A percentile compares a stretch with the other conserved stretches of the same genome.
Evolutionary conservation across 2,113 vertebrate genomes (phyloP).

Genomic region (Falcunculus frontatus): DNA sequence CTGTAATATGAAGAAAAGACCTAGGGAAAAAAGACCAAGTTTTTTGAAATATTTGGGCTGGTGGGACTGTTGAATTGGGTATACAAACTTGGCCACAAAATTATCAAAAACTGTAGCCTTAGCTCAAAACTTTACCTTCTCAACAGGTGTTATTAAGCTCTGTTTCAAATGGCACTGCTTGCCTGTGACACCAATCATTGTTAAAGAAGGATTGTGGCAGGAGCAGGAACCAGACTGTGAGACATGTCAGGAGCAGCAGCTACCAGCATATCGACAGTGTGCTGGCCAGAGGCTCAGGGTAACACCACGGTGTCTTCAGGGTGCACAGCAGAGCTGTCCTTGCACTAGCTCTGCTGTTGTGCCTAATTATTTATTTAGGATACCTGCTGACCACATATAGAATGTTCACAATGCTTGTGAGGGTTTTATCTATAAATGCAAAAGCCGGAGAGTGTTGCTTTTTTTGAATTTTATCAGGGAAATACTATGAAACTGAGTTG

Average conservation of each 20-base stretch:
- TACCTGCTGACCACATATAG: background rate
- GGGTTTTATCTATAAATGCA: background rate
- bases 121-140: background rate
- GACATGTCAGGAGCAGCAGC: background rate
- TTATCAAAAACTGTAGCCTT: background rate
- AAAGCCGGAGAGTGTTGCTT: background rate
- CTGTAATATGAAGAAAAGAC: background rate
- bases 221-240: background rate
- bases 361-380: background rate
- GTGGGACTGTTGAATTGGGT: background rate
- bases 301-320: fast-evolving
- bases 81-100: background rate
- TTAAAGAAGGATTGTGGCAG: background rate
- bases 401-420: background rate
- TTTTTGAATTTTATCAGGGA: background rate
- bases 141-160: background rate
- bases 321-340: background rate
- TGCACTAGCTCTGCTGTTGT: background rate
- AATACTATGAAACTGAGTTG: background rate
- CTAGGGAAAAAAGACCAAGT: background rate
- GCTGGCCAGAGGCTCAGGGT: background rate
- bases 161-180: background rate
- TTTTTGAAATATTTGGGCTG: background rate
- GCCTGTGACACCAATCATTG: background rate
- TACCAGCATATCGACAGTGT: fast-evolving